Evolutionary conservation across 2,113 vertebrate species (phyloP).

Genomic region (Rallus limicola): DNA sequence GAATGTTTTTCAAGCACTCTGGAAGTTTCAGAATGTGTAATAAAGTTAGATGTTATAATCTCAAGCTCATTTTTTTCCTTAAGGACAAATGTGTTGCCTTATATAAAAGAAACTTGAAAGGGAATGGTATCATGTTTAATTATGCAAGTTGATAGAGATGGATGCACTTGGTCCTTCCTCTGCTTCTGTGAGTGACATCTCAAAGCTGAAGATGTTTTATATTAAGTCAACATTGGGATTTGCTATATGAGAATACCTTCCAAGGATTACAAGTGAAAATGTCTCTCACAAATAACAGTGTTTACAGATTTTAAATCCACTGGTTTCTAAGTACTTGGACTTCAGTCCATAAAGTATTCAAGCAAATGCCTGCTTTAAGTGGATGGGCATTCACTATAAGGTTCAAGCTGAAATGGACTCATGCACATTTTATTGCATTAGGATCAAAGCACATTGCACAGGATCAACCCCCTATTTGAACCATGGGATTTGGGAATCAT

Average conservation of each 20-base stretch:
- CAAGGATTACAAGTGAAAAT: background rate
- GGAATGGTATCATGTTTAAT: background rate
- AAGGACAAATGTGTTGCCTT: background rate
- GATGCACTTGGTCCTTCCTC: background rate
- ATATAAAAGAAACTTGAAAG: background rate
- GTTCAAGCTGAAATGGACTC: background rate
- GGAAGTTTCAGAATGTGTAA: conserved; percentile 44
- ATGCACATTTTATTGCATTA: background rate
- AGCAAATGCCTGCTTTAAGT: background rate
- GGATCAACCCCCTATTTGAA: background rate
- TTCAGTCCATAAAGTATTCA: background rate
- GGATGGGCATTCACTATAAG: background rate
- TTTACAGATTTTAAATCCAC: background rate
- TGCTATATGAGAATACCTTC: background rate
- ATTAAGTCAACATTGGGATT: background rate
- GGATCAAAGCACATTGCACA: background rate
- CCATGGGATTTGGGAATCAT: background rate
- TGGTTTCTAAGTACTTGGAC: background rate
- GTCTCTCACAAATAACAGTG: background rate
- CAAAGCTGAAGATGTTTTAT: background rate
- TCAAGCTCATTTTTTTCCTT: background rate
- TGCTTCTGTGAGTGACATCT: background rate
- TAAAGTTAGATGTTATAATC: conserved; percentile 32
- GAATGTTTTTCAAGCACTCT: conserved; percentile 32
- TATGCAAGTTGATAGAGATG: background rate